These are phyloP conservation scores for Aldabrachelys gigantea DNA, from an alignment of 2,113 vertebrate species.

Conservation along the genomic window DNA sequence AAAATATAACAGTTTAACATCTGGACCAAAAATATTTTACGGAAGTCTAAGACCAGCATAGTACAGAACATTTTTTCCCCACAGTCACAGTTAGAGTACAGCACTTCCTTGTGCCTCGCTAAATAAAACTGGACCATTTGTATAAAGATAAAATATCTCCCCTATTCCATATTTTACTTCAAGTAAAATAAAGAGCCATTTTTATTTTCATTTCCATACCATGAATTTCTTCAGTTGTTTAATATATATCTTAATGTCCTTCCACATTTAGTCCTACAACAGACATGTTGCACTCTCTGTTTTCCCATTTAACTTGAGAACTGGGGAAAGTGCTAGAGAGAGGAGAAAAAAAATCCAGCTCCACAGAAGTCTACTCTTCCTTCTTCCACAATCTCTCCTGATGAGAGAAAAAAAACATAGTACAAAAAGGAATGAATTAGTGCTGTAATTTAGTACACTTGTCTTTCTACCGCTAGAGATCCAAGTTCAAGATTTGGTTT, in stretches of 20 bases:
- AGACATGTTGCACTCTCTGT: constrained; percentile 50
- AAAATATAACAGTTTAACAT: constrained; percentile 79
- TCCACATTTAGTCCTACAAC: constrained; percentile 61
- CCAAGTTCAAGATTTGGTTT: not conserved
- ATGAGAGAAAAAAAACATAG: constrained; percentile 33
- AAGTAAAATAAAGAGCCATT: constrained; percentile 66
- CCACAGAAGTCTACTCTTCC: constrained; percentile 32
- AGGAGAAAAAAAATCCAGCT: constrained; percentile 43
- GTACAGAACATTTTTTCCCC: constrained; percentile 74
- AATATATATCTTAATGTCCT: constrained; percentile 61
- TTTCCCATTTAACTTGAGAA: constrained; percentile 49
- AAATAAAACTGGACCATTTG: constrained; percentile 53
- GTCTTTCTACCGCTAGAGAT: not conserved
- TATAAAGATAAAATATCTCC: constrained; percentile 53
- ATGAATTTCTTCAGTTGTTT: constrained; percentile 56
- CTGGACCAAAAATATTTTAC: constrained; percentile 77
- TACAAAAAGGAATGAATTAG: constrained; percentile 16
- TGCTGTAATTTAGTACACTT: not conserved
- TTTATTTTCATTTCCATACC: constrained; percentile 36
- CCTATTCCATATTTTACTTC: not conserved
- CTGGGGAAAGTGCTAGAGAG: not conserved
- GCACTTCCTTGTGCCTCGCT: constrained; percentile 67
- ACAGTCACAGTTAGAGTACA: constrained; percentile 62
- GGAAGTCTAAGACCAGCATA: constrained; percentile 77
- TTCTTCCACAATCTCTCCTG: constrained; percentile 37